Percentiles rank a stretch among this genome's conserved stretches.
Evolutionary conservation across 2,113 vertebrate species (phyloP).

Genomic region (Pterocles burchelli): DNA sequence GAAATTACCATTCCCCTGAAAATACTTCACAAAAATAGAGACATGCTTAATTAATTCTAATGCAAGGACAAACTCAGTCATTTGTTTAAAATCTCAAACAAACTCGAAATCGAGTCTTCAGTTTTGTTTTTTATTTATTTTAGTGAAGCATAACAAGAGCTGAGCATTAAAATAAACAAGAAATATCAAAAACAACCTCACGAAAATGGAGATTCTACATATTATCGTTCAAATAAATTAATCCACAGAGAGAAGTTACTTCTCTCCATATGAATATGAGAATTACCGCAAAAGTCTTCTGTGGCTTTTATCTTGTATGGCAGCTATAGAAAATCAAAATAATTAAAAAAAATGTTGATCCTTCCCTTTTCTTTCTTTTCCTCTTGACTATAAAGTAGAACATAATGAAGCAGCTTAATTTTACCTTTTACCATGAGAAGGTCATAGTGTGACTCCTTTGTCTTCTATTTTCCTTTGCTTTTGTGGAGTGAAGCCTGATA

Average conservation of each 20-base stretch:
- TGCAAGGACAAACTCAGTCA: slow-evolving; percentile 7
- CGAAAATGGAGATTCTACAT: not conserved
- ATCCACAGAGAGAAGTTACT: not conserved
- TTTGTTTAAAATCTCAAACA: slow-evolving; percentile 28
- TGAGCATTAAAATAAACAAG: not conserved
- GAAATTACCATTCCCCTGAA: slow-evolving; percentile 23
- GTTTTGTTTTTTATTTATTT: not conserved
- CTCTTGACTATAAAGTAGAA: not conserved
- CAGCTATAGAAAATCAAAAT: not conserved
- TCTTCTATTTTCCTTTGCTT: not conserved
- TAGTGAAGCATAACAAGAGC: not conserved
- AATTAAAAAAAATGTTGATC: not conserved
- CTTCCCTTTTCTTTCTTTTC: not conserved
- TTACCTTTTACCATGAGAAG: not conserved
- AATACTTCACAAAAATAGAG: slow-evolving; percentile 7
- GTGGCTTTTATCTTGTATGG: not conserved
- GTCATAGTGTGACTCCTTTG: not conserved
- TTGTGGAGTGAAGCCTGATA: not conserved
- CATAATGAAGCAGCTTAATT: not conserved
- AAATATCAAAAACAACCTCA: not conserved
- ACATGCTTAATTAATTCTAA: slow-evolving; percentile 48
- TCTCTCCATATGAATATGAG: not conserved
- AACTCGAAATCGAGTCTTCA: not conserved
- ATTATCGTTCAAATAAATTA: slow-evolving; percentile 6
- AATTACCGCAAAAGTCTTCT: not conserved